Base-by-base conservation (phyloP, 2,113 vertebrate species). In the Crypturellus undulatus region DNA sequence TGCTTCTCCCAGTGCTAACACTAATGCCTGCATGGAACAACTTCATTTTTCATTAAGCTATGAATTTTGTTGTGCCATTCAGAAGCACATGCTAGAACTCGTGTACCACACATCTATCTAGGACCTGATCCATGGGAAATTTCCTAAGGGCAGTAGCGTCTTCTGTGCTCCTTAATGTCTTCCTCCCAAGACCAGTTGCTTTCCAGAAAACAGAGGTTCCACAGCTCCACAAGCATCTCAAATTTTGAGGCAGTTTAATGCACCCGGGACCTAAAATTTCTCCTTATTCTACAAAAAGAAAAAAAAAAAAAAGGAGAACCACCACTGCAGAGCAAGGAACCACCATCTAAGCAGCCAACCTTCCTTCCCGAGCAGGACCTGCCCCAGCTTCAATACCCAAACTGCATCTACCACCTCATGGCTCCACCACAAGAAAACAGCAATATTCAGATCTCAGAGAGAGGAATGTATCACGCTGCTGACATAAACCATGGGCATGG, bases 371-470 rank as follows among this genome's bases (percentile, higher is more conserved):
- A 58, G 52, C n/a, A 79, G 22, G 17, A 52, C 40, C 71, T 69
- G 32, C 65, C 81, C 1, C 38, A 65, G 42, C 47, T 82, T 65
- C 58, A 56, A 11, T 8, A 80, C 72, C 49, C 84, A 51, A 91
- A 91, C 82, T n/a, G 26, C n/a, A 90, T 38, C 49, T 83, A 85
- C 82, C 45, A 80, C 15, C 22, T 42, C 42, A 70, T 25, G 32
- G 26, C 26, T 95, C 79, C 52, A 69, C 47, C 85, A 96, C 17
- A 38, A 77, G 49, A 84, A 59, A 79, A 52, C 36, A 84, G 16
- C 38, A 86, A 90, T 67, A 87, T 25, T 54, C 52, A 79, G 28
- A 76, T 91, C 40, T 43, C 54, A 43, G 56, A 82, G 58, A 85
- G 7, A 79, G 14, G 26, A 18, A 82, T 24, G 4, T 59, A 90